Base-by-base conservation (phyloP, 2,888 invertebrate genomes). In the Colletes collaris region DNA sequence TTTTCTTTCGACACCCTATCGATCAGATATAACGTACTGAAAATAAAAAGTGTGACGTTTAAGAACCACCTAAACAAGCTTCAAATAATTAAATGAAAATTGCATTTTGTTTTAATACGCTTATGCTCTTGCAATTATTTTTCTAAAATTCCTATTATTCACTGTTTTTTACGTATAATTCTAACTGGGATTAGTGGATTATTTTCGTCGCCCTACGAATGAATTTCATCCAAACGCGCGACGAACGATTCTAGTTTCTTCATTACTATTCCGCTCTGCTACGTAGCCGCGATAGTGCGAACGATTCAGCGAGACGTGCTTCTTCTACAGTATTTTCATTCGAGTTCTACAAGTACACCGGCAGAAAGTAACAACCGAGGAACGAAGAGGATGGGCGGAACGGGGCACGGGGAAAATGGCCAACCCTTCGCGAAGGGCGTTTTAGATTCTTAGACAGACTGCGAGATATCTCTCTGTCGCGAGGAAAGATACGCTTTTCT, bases 241-340 rank as follows among this genome's bases (percentile, higher is more conserved):
- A 27, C 27, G 27, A 27, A 27, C 27, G 27, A 27, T 27, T 46
- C n/a, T 35, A 56, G 40, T 11, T 19, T 64, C 63, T 63, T 73
- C 76, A 64, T 82, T 82, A 64, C 46, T 81, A 82, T 82, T 81
- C 82, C 59, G 37, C 50, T 76, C 67, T 52, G 81, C 55, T 66
- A 35, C 63, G 63, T 59, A 66, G 68, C 72, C 72, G 63, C 81
- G 77, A 70, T 81, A 81, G 77, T 64, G 81, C 76, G 82, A 80
- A 81, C 76, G 79, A 81, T 76, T 72, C 55, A 55, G 49, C 69
- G 81, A 65, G 69, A 81, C 81, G 81, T 77, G 76, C 73, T 73
- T 60, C 64, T 49, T 77, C 73, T 6, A 53, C 66, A 49, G 74
- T 70, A 74, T 69, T 73, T 81, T 70, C 81, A 70, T 77, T 74